Evolutionary conservation across 2,797 vertebrate species (phyloP).

Genomic region (Halcyon chelicuti): DNA sequence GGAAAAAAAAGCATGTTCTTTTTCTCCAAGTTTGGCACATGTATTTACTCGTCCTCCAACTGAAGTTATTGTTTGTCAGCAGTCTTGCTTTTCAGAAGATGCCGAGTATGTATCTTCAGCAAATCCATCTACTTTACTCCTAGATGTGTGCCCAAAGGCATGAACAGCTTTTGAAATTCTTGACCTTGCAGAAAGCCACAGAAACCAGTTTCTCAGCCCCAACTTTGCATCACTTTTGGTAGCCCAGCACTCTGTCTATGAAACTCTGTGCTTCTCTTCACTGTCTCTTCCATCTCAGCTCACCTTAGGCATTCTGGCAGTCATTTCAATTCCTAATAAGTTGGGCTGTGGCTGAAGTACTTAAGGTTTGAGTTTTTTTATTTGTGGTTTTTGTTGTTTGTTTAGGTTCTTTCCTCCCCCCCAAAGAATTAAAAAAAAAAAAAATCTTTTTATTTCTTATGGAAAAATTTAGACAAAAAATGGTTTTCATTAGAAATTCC

Average conservation of each 20-base stretch:
- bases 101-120: not conserved
- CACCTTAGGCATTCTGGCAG: not conserved
- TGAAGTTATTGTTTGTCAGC: not conserved
- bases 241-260: not conserved
- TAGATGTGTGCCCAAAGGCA: not conserved
- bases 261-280: not conserved
- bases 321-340: not conserved
- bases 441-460: not conserved
- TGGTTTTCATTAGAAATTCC: conserved; percentile 35
- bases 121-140: not conserved
- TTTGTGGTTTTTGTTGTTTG: not conserved
- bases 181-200: not conserved
- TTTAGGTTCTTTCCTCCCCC: not conserved
- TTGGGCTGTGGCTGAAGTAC: not conserved
- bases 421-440: not conserved
- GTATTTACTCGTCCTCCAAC: not conserved
- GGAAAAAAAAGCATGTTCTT: not conserved
- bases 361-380: not conserved
- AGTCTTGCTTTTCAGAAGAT: not conserved
- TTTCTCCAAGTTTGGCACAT: not conserved
- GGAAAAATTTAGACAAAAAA: conserved; percentile 28
- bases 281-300: not conserved
- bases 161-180: not conserved
- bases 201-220: not conserved
- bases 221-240: not conserved